Evolutionary conservation across 2,797 vertebrate genomes (phyloP).

Genomic region (Petrocephalus schoutedeni): DNA sequence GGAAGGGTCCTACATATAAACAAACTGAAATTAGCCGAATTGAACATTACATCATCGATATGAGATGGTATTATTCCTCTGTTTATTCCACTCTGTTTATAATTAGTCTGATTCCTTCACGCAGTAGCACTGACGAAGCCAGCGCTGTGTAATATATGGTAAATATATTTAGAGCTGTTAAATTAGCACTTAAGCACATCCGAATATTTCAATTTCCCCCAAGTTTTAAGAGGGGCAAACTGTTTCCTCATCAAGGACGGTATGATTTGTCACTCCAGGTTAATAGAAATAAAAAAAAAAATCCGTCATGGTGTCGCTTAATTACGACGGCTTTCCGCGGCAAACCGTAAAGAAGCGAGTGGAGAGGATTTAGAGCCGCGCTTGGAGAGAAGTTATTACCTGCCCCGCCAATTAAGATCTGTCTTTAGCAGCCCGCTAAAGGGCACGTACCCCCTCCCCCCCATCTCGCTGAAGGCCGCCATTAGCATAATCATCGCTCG

Average conservation of each 20-base stretch:
- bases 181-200: background rate
- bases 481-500: conserved; percentile 1
- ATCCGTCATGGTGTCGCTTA: background rate
- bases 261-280: background rate
- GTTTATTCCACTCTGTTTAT: background rate
- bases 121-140: background rate
- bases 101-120: background rate
- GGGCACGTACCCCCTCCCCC: background rate
- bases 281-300: background rate
- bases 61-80: background rate
- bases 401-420: conserved; percentile 17
- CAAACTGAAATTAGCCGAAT: background rate
- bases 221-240: background rate
- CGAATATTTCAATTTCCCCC: background rate
- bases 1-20: background rate
- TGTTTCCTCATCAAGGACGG: background rate
- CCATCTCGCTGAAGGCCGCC: background rate
- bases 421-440: background rate
- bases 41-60: background rate
- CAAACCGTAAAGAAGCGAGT: background rate
- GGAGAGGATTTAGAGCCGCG: background rate
- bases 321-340: background rate
- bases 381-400: conserved; percentile 12
- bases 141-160: background rate
- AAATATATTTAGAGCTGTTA: background rate